Evolutionary conservation across 2,113 vertebrate genomes (phyloP).

Genomic region (Mus musculus): GRCm39 chr13:49183001-49183500

Average conservation of each 20-base stretch:
- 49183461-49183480: not conserved
- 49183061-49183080: not conserved
- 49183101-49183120: not conserved
- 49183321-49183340: not conserved
- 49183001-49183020: accelerated
- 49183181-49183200: not conserved
- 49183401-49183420: not conserved
- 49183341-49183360: too few species aligned
- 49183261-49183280: not conserved
- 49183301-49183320: not conserved
- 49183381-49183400: not conserved
- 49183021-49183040: too few species aligned
- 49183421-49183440: not conserved
- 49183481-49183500: not conserved
- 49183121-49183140: not conserved
- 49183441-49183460: not conserved
- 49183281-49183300: not conserved
- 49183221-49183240: not conserved
- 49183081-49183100: not conserved
- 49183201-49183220: not conserved
- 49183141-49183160: not conserved
- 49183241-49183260: not conserved
- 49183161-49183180: not conserved
- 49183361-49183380: not conserved
- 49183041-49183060: not conserved